Conservation (phyloP, 2,888 invertebrate species). For the Lithosia quadra region DNA sequence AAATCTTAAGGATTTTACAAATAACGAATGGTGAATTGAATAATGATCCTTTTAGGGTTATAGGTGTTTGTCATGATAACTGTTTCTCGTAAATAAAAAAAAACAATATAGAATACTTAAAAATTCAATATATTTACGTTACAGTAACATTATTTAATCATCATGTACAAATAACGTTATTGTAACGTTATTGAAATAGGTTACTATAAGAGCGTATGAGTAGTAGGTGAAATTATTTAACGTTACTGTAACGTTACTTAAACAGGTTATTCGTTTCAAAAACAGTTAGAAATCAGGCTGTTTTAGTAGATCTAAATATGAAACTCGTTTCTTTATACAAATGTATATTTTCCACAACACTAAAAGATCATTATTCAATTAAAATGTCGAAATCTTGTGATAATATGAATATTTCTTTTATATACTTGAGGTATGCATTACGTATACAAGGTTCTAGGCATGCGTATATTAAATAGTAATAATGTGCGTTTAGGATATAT, state of each 20-base stretch:
- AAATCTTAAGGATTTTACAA: slow-evolving; percentile 31
- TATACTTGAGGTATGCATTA: slow-evolving; percentile 88
- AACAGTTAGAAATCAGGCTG: not conserved
- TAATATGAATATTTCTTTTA: slow-evolving; percentile 63
- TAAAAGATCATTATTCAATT: slow-evolving; percentile 35
- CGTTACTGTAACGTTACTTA: too few relatives aligned
- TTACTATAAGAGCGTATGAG: too few relatives aligned
- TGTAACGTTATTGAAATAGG: too few relatives aligned
- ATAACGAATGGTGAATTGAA: slow-evolving; percentile 12
- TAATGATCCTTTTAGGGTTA: slow-evolving; percentile 12
- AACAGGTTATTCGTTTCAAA: too few relatives aligned
- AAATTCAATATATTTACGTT: not conserved
- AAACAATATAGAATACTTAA: not conserved
- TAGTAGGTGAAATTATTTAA: too few relatives aligned
- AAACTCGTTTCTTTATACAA: not conserved
- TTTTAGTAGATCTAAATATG: not conserved
- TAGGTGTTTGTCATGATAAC: not conserved
- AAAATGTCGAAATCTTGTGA: slow-evolving; percentile 34
- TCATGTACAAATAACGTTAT: too few relatives aligned
- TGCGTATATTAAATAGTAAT: slow-evolving; percentile 35
- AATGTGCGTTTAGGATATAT: slow-evolving; percentile 18
- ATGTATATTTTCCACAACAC: not conserved
- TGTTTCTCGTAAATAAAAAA: not conserved
- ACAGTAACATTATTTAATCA: too few relatives aligned
- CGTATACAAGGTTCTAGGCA: slow-evolving; percentile 87